Conservation (phyloP, 1,140 invertebrate genomes). For the Odontomachus brunneus region DNA sequence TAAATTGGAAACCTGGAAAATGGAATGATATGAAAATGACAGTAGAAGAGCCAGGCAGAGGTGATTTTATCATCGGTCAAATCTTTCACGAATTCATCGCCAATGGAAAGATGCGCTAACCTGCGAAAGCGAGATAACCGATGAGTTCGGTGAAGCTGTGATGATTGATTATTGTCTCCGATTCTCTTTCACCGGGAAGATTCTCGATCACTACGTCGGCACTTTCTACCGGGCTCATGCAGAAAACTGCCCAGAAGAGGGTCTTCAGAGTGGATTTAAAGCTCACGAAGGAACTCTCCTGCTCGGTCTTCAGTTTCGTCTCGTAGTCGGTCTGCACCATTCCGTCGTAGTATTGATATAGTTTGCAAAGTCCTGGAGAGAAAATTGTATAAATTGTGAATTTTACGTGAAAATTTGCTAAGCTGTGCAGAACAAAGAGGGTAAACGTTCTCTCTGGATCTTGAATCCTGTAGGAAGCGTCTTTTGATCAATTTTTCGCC, state of each 20-base stretch:
- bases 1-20: conserved; percentile 87
- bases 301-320: conserved; percentile 79
- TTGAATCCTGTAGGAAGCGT: too few species aligned
- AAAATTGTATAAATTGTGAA: background rate
- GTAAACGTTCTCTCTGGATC: too few species aligned
- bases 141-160: conserved; percentile 88
- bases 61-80: background rate
- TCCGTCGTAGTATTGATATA: conserved; percentile 87
- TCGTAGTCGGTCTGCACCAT: conserved; percentile 87
- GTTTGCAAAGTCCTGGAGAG: conserved; percentile 75
- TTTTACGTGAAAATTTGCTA: background rate
- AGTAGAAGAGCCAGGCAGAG: too few species aligned
- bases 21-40: conserved; percentile 1
- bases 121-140: conserved; percentile 88
- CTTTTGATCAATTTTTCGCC: too few species aligned
- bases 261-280: conserved; percentile 88
- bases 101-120: conserved; percentile 53
- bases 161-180: conserved; percentile 84
- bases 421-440: background rate
- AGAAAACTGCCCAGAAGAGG: conserved; percentile 92
- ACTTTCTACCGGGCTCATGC: conserved; percentile 88
- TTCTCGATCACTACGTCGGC: conserved; percentile 88
- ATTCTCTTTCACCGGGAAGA: conserved; percentile 83
- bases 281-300: conserved; percentile 86
- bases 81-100: background rate